phyloP scores from a whole-genome alignment of 2,888 invertebrate species.

The Scrobipalpa atriplicella region DNA sequence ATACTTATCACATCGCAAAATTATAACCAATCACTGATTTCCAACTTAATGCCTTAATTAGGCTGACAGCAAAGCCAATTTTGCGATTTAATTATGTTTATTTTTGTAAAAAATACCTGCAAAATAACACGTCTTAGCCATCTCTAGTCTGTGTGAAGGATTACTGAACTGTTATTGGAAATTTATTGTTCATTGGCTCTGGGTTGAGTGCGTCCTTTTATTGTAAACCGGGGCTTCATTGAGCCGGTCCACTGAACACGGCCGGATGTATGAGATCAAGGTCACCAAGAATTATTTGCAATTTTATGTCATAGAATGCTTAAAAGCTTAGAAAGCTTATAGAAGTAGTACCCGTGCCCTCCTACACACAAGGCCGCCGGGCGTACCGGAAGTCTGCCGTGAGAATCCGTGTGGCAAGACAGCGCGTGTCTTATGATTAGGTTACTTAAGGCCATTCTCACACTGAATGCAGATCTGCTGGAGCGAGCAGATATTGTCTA shows the following conservation, averaged over 20 bases:
- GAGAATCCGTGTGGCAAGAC: too few species aligned
- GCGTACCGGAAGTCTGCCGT: too few species aligned
- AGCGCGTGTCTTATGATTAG: too few species aligned
- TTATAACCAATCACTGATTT: too few species aligned
- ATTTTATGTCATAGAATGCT: neutral
- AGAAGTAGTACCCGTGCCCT: too few species aligned
- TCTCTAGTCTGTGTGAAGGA: constrained; percentile 24
- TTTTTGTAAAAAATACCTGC: neutral
- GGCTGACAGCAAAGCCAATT: too few species aligned
- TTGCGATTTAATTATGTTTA: neutral
- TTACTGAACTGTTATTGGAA: constrained; percentile 38
- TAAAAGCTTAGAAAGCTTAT: neutral
- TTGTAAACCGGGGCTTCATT: constrained; percentile 28
- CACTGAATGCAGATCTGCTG: too few species aligned
- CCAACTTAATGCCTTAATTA: too few species aligned
- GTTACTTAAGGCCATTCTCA: too few species aligned
- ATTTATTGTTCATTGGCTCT: constrained; percentile 34
- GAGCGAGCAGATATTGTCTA: too few species aligned
- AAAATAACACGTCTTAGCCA: constrained; percentile 2
- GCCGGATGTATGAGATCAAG: constrained; percentile 26
- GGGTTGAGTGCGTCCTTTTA: constrained; percentile 32
- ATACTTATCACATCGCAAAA: too few species aligned
- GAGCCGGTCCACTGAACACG: constrained; percentile 38
- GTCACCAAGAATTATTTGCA: neutral
- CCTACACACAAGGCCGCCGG: too few species aligned